These are phyloP conservation scores for Raja brachyura DNA, from an alignment of 2,113 vertebrate species.

Conservation along the genomic window DNA sequence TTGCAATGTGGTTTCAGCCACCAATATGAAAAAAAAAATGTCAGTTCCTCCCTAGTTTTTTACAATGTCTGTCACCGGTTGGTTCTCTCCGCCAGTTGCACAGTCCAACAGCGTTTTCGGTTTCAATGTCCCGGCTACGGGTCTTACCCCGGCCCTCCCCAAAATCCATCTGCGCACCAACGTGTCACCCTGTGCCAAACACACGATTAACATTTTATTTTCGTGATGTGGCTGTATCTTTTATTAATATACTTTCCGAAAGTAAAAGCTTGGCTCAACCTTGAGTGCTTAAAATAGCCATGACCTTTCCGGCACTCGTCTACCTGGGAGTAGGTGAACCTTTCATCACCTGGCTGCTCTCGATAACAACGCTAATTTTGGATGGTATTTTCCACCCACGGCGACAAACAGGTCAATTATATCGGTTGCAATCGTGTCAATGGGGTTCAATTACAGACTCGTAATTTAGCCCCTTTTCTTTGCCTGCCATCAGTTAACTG, in stretches of 20 bases:
- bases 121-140: background rate
- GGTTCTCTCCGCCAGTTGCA: background rate
- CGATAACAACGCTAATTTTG: background rate
- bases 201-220: background rate
- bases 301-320: background rate
- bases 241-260: background rate
- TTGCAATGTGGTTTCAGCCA: background rate
- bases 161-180: background rate
- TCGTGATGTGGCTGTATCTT: background rate
- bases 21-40: background rate
- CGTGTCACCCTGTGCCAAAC: background rate
- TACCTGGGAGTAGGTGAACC: background rate
- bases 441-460: background rate
- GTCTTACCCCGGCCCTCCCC: background rate
- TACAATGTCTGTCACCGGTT: background rate
- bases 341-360: background rate
- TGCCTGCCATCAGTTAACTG: background rate
- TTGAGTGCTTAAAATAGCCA: background rate
- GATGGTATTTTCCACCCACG: background rate
- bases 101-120: background rate
- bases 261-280: background rate
- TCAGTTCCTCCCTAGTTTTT: too few species aligned
- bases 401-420: too few species aligned
- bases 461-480: too few species aligned
- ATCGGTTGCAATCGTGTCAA: background rate